These are phyloP conservation scores for Cygnus olor DNA, from an alignment of 2,797 vertebrate species.

Conservation along the genomic window DNA sequence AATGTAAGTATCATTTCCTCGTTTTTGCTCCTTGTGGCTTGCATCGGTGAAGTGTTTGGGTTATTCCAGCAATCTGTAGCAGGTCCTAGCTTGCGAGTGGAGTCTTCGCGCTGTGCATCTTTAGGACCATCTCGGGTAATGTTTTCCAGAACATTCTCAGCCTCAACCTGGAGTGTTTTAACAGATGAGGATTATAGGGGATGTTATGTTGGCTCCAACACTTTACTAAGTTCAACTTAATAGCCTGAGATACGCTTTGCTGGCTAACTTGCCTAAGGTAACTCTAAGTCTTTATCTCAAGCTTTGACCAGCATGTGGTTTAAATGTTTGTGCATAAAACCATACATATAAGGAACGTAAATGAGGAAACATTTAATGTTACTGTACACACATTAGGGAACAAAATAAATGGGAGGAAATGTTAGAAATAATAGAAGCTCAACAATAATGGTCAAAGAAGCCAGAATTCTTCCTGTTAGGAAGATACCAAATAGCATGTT, in stretches of 20 bases:
- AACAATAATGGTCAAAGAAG: background rate
- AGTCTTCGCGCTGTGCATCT: background rate
- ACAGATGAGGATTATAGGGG: background rate
- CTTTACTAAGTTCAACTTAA: background rate
- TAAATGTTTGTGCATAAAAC: background rate
- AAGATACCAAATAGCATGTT: background rate
- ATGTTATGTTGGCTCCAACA: background rate
- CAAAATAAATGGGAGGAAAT: background rate
- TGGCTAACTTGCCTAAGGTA: background rate
- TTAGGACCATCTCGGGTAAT: background rate
- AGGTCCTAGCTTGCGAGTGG: background rate
- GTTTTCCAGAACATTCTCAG: background rate
- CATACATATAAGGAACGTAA: too few species aligned
- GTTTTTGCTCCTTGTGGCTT: background rate
- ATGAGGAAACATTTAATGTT: background rate
- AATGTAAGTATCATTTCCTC: constrained; percentile 77
- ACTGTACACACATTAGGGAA: background rate
- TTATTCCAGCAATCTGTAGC: background rate
- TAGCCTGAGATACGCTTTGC: background rate
- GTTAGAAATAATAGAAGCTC: background rate
- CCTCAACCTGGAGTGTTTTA: background rate
- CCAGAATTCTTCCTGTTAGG: background rate
- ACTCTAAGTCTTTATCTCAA: background rate
- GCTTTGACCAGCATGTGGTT: background rate
- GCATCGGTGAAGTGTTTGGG: background rate